Evolutionary conservation across 2,888 invertebrate species (phyloP).

Genomic region (Melinopterus prodromus): DNA sequence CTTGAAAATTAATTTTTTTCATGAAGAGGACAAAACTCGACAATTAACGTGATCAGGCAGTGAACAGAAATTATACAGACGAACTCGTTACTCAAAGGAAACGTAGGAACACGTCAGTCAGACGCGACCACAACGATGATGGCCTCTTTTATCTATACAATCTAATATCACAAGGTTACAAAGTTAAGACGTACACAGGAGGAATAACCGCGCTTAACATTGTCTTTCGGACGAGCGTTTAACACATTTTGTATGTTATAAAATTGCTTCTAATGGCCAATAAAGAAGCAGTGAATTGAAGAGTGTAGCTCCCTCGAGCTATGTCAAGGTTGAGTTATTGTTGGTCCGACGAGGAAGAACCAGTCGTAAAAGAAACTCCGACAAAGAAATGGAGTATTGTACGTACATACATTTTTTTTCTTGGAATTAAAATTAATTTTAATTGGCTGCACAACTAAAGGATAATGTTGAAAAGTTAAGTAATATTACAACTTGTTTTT

Average conservation of each 20-base stretch:
- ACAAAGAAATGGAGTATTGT: not conserved
- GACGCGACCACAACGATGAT: not conserved
- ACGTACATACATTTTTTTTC: too few species aligned
- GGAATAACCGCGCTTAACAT: not conserved
- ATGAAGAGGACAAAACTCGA: not conserved
- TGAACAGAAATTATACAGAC: not conserved
- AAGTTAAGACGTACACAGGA: not conserved
- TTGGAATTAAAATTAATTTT: too few species aligned
- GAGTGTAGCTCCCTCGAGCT: too few species aligned
- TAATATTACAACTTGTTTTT: too few species aligned
- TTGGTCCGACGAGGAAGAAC: too few species aligned
- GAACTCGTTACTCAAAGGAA: not conserved
- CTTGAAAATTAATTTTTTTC: not conserved
- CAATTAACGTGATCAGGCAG: not conserved
- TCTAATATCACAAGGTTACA: not conserved
- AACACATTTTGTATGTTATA: not conserved
- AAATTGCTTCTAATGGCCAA: not conserved
- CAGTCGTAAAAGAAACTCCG: too few species aligned
- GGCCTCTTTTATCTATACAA: not conserved
- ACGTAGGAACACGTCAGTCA: not conserved
- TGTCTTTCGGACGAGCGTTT: not conserved
- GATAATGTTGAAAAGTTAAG: too few species aligned
- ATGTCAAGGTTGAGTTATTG: too few species aligned
- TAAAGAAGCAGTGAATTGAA: not conserved
- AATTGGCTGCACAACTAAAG: too few species aligned